phyloP scores from a whole-genome alignment of 2,113 vertebrate species.

The Centropus unirufus region DNA sequence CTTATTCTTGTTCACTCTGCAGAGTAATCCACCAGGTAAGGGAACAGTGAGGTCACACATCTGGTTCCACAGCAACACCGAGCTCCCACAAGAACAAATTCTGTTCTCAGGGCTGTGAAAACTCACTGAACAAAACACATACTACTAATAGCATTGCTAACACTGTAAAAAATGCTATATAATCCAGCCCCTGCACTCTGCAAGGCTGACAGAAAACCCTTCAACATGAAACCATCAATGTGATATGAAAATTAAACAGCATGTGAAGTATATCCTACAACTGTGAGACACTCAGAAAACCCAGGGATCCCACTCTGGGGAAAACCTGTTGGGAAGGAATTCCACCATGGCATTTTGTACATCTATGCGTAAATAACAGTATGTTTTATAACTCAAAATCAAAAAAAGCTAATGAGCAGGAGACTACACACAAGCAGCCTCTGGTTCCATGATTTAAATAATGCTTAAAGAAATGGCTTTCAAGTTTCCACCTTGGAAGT shows the following conservation, averaged over 20 bases:
- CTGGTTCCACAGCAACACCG: not conserved
- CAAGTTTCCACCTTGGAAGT: not conserved
- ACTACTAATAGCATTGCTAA: not conserved
- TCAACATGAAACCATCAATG: not conserved
- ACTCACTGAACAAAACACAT: not conserved
- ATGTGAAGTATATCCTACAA: not conserved
- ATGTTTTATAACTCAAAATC: not conserved
- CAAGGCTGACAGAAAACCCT: not conserved
- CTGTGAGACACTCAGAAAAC: not conserved
- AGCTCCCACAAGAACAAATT: not conserved
- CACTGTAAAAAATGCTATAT: not conserved
- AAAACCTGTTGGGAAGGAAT: not conserved
- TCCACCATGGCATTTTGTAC: not conserved
- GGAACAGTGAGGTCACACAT: not conserved
- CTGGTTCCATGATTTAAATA: not conserved
- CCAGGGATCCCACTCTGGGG: not conserved
- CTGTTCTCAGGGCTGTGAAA: not conserved
- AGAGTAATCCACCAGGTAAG: not conserved
- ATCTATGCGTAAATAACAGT: not conserved
- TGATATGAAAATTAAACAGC: not conserved
- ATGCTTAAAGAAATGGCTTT: not conserved
- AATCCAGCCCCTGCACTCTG: not conserved
- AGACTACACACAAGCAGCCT: not conserved
- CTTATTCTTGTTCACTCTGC: not conserved
- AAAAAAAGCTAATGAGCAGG: not conserved